These are phyloP conservation scores for Heliconius hewitsoni DNA, from an alignment of 1,140 invertebrate genomes.

Conservation along the genomic window DNA sequence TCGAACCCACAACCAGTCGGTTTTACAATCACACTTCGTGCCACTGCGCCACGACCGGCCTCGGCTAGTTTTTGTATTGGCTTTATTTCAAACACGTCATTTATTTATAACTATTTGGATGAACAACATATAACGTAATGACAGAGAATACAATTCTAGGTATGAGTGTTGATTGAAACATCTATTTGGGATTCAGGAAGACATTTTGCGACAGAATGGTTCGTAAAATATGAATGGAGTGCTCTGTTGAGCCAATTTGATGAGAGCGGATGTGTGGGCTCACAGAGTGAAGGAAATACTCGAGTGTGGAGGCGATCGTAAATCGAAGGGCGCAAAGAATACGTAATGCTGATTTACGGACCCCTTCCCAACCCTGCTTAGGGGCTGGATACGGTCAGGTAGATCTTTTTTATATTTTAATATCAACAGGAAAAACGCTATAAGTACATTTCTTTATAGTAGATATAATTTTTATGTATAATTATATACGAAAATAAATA, in stretches of 20 bases:
- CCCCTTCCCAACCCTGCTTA: slow-evolving; percentile 34
- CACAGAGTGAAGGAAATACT: slow-evolving; percentile 55
- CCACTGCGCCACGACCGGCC: too few relatives aligned
- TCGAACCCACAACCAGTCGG: too few relatives aligned
- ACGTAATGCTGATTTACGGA: slow-evolving; percentile 65
- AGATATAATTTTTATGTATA: neutral
- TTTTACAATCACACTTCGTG: too few relatives aligned
- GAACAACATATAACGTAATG: neutral
- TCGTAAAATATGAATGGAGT: slow-evolving; percentile 36
- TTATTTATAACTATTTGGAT: slow-evolving; percentile 14
- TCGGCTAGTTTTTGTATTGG: slow-evolving; percentile 20
- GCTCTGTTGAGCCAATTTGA: slow-evolving; percentile 44
- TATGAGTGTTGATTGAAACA: slow-evolving; percentile 29
- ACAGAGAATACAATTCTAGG: slow-evolving; percentile 2
- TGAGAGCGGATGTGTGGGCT: slow-evolving; percentile 42
- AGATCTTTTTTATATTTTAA: slow-evolving; percentile 1
- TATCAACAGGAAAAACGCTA: neutral
- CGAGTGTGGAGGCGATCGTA: slow-evolving; percentile 52
- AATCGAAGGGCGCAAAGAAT: slow-evolving; percentile 63
- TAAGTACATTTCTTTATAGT: neutral
- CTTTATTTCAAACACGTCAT: slow-evolving; percentile 19
- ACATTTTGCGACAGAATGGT: slow-evolving; percentile 28
- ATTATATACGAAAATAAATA: neutral
- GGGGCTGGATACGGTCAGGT: slow-evolving; percentile 22
- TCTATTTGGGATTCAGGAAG: slow-evolving; percentile 18